Base-by-base conservation (phyloP, 1,140 invertebrate genomes). In the Trachelipus rathkii region DNA sequence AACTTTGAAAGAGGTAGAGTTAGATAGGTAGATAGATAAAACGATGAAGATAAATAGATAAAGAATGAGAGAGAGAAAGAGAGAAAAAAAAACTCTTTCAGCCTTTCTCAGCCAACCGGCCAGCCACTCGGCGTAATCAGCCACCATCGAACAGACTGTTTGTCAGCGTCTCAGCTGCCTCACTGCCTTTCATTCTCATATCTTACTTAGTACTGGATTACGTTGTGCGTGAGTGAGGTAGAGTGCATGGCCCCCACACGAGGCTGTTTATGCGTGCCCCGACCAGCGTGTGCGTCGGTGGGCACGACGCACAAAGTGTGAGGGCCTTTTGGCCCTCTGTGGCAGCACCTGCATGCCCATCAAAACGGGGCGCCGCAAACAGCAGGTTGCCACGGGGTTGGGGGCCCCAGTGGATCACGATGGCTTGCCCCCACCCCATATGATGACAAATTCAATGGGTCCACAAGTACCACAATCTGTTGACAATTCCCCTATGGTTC, bases 311-410 rank as follows among this genome's bases (percentile, higher is more conserved):
- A 13, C 50, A 60, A 15, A 19, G 50, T 60, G 50, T 60, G 50
- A 60, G 50, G 50, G 50, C 19, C 50, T 13, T 33, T 13, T 15
- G 50, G 50, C 50, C 50, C 50, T 60, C 50, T 60, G 50, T 60
- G 50, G 50, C 50, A 60, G 50, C 67, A 67, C 71, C 79, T 81
- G 72, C 78, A 81, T 81, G 80, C 80, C 80, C 77, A 81, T 79
- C 80, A 81, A 81, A 74, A 81, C 80, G 80, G 80, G 80, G 72
- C 80, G 80, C 44, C 80, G 80, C 71, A 81, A 81, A 77, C 80
- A 81, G 72, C 77, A 77, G 74, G 77, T 78, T 75, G 70, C 80
- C 80, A 75, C 77, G 80, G 80, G 80, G 77, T 72, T 81, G 80
- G 80, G 80, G 77, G 77, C 80, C 75, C 77, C 77, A 74, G 80